Conservation (phyloP, 2,113 vertebrate species). For the Ivindomyrus marchei region DNA sequence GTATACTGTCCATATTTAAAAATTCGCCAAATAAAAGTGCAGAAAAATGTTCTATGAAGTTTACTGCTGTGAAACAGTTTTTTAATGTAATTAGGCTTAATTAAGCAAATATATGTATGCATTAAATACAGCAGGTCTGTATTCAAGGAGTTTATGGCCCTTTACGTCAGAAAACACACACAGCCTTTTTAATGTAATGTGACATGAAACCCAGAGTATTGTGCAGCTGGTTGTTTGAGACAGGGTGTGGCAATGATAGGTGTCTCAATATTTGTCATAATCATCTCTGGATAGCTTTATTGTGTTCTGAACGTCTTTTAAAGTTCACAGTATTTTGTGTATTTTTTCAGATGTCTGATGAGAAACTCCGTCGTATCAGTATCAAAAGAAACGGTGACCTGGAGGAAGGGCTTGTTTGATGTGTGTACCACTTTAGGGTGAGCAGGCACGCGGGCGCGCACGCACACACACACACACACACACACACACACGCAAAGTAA, state of each 20-base stretch:
- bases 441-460: background rate
- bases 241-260: conserved; percentile 14
- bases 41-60: background rate
- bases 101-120: background rate
- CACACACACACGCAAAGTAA: background rate
- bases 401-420: conserved; percentile 15
- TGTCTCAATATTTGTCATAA: conserved; percentile 20
- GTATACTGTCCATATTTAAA: background rate
- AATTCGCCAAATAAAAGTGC: background rate
- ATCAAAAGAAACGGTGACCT: conserved; percentile 22
- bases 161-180: background rate
- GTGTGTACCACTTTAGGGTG: background rate
- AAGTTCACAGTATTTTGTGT: background rate
- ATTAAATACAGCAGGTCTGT: background rate
- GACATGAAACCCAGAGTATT: background rate
- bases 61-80: background rate
- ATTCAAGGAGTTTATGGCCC: background rate
- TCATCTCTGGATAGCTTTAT: conserved; percentile 1
- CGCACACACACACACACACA: too few species aligned
- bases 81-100: background rate
- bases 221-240: background rate
- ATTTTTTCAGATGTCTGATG: conserved; percentile 8
- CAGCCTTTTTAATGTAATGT: background rate
- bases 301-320: conserved; percentile 4
- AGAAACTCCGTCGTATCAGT: background rate